phyloP scores from a whole-genome alignment of 2,888 invertebrate species.

The Ptychoptera albimana region DNA sequence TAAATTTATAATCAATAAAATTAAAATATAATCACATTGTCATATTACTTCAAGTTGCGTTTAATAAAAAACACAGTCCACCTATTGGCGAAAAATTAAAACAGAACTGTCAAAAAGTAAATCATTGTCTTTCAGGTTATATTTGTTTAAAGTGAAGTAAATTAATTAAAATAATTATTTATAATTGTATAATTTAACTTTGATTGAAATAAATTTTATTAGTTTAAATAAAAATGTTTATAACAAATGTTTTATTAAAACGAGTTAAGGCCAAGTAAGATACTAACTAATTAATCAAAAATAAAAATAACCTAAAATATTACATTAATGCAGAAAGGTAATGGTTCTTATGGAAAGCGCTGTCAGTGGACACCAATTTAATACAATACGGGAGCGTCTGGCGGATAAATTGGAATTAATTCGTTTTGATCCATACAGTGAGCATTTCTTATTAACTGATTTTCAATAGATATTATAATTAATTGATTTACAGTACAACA shows the following conservation, averaged over 20 bases:
- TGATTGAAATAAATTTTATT: too few relatives aligned
- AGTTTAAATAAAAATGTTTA: constrained; percentile 23
- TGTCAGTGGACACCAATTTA: constrained; percentile 57
- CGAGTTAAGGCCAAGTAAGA: constrained; percentile 65
- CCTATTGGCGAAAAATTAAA: too few relatives aligned
- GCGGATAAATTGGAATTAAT: constrained; percentile 64
- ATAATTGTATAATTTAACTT: too few relatives aligned
- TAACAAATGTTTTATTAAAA: constrained; percentile 53
- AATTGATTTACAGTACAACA: constrained; percentile 47
- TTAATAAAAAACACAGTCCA: too few relatives aligned
- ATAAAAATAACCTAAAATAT: constrained; percentile 3
- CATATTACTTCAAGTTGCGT: too few relatives aligned
- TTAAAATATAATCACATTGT: too few relatives aligned
- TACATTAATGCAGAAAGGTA: constrained; percentile 39
- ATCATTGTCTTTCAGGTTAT: too few relatives aligned
- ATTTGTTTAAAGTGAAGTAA: too few relatives aligned
- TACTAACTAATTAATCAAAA: neutral
- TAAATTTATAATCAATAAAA: too few relatives aligned
- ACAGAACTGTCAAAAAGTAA: too few relatives aligned
- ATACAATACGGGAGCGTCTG: constrained; percentile 49
- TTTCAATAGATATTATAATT: constrained; percentile 5
- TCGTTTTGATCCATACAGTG: constrained; percentile 64
- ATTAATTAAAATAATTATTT: too few relatives aligned
- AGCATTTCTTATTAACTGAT: constrained; percentile 26
- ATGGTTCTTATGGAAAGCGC: constrained; percentile 68